phyloP scores from a whole-genome alignment of 2,797 vertebrate genomes.

The Megaceryle alcyon region DNA sequence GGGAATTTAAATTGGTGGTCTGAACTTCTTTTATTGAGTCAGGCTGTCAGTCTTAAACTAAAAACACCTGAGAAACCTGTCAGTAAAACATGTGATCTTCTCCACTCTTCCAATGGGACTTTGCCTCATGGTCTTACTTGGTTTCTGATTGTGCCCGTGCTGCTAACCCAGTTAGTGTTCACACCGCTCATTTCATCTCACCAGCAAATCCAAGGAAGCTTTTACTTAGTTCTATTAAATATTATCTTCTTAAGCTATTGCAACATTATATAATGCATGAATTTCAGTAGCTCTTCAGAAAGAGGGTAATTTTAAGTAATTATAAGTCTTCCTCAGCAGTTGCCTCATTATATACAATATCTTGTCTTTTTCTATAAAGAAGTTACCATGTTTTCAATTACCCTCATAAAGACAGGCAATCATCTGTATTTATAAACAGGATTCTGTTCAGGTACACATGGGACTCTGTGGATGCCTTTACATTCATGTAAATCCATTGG shows the following conservation, averaged over 20 bases:
- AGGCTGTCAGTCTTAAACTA: not conserved
- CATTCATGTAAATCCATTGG: not conserved
- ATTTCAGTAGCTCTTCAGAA: not conserved
- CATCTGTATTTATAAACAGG: not conserved
- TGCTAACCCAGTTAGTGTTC: not conserved
- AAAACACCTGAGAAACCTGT: not conserved
- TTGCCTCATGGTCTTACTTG: not conserved
- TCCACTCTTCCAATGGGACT: not conserved
- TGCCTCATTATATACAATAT: not conserved
- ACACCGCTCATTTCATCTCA: not conserved
- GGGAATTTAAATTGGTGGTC: slow-evolving; percentile 38
- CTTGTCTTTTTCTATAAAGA: not conserved
- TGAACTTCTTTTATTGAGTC: slow-evolving; percentile 22
- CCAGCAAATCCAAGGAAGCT: not conserved
- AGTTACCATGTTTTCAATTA: not conserved
- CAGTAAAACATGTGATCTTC: not conserved
- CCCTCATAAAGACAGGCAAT: not conserved
- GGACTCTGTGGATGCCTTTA: not conserved
- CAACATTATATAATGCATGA: not conserved
- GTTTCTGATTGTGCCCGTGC: not conserved
- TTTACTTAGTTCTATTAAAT: not conserved
- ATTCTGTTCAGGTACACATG: not conserved
- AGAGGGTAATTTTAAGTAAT: not conserved
- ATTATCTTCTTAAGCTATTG: not conserved
- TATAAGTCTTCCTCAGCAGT: not conserved